Base-by-base conservation (phyloP, 1,140 invertebrate species). In the Rhopalosiphum padi region DNA sequence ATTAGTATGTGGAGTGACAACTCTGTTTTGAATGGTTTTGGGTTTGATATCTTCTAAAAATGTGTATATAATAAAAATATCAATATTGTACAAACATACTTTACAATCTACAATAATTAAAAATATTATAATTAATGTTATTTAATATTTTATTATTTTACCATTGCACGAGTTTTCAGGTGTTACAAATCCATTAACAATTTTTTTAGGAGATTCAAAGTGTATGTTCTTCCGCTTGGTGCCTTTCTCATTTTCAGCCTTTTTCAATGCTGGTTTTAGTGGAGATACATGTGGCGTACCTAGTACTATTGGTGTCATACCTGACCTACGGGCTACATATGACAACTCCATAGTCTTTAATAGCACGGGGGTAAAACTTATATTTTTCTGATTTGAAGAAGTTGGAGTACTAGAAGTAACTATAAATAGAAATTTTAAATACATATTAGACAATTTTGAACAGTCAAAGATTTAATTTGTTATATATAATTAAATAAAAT, bases 301-400 rank as follows among this genome's bases (percentile, higher is more conserved):
- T 30, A 93, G 7, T 0, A 85, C 1, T 85, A 93, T 53, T 53
- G 91, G 91, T n/a, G 91, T 53, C 91, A 86, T 93, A 1, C 91
- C 91, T 51, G 91, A 93, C 3, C 91, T 93, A n/a, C 91, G 91
- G 41, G 91, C 91, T 8, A 93, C 91, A 93, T 86, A 93, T 53
- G 91, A 93, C 55, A 93, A 51, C 30, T 93, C 91, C 35, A 93
- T 53, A 22, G 91, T 93, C 25, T 93, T 93, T 23, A 93, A 93
- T 85, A 93, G 85, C 35, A 93, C 18, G 0, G 91, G 91, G 41
- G 91, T 93, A 53, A 86, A 55, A 85, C 51, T 53, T 25, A 37
- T 1, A 85, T 85, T 92, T 55, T 93, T 93, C 3, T 93, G 30
- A 55, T 86, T 93, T 48, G 35, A 53, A 37, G 91, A 53, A 51